Conservation (phyloP, 2,797 vertebrate species). For the Rachycentron canadum region DNA sequence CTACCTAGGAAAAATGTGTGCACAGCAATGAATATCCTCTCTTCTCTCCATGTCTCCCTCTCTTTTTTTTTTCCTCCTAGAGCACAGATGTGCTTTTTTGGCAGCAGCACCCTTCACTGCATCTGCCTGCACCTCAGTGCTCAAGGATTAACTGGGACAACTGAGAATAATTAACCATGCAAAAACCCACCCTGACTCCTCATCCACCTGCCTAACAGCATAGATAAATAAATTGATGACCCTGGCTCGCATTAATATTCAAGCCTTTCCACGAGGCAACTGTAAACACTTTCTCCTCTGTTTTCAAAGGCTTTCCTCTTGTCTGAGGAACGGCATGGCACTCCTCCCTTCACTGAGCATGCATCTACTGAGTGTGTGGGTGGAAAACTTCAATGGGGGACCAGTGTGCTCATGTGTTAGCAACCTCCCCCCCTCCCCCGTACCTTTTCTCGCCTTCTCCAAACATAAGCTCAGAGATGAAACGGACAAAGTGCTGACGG, state of each 20-base stretch:
- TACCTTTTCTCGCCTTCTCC: slow-evolving; percentile 36
- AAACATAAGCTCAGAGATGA: slow-evolving; percentile 73
- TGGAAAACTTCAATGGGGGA: slow-evolving; percentile 72
- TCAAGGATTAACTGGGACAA: slow-evolving; percentile 81
- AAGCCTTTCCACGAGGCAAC: slow-evolving; percentile 50
- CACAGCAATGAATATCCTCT: slow-evolving; percentile 68
- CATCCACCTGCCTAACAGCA: slow-evolving; percentile 75
- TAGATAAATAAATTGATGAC: slow-evolving; percentile 71
- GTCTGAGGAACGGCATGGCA: slow-evolving; percentile 28
- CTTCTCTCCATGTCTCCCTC: slow-evolving; percentile 32
- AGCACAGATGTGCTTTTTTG: slow-evolving; percentile 83
- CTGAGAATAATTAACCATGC: slow-evolving; percentile 80
- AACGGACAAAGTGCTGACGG: slow-evolving; percentile 70
- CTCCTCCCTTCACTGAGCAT: slow-evolving; percentile 40
- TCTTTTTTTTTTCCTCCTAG: slow-evolving; percentile 39
- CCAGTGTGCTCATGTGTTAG: slow-evolving; percentile 40
- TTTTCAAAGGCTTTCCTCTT: slow-evolving; percentile 65
- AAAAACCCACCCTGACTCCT: slow-evolving; percentile 69
- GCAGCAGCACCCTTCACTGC: slow-evolving; percentile 65
- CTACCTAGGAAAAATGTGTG: slow-evolving; percentile 72
- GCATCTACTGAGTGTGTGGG: slow-evolving; percentile 48
- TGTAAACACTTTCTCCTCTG: slow-evolving; percentile 57
- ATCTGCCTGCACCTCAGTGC: slow-evolving; percentile 78
- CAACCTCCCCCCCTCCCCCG: not conserved
- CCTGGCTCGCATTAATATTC: slow-evolving; percentile 67